Evolutionary conservation across 2,113 vertebrate genomes (phyloP), one percentile per base, ranked within the genome.

Genomic region (Sylvia atricapilla): DNA sequence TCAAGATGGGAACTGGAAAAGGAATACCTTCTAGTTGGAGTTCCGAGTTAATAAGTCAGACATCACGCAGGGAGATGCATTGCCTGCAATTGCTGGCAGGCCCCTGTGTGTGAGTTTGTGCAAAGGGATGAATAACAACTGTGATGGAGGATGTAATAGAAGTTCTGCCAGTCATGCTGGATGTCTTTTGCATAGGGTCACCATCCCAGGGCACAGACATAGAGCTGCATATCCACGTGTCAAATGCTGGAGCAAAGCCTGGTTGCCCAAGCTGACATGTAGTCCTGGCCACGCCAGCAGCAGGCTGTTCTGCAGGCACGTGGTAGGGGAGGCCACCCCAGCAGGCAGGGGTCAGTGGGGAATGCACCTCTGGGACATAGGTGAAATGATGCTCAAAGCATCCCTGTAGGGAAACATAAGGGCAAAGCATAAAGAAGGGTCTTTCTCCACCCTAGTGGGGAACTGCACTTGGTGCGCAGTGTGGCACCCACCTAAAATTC

Each of bases 211-310:
- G 30, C 25, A 59, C n/a, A 46, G 52, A 23, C 4, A 6, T 15
- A 24, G 44, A 69, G 25, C 39, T 94, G 76, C 13, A 86, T 80
- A 80, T 18, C 39, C 47, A 2, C 0, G 12, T 30, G 37, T 53
- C 43, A 50, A 24, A 46, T 1, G 2, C 47, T 80, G 58, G 3
- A 58, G 47, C 28, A 43, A 27, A 74, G 14, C 41, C 52, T 15
- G 15, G 39, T 6, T 2, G 1, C n/a, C 66, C 27, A 4, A 47
- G 56, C 7, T 10, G 13, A 49, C 7, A 1, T 0, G 0, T 10
- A 21, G 43, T 21, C 67, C 37, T 19, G 15, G 69, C 39, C 33
- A 6, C 0, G 11, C 0, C 2, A 23, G 46, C 66, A 66, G 43
- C 37, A 75, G 60, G n/a, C 6, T 12, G 6, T 15, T 78, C 50